phyloP scores from a whole-genome alignment of 1,140 invertebrate genomes.

The Wasmannia auropunctata region DNA sequence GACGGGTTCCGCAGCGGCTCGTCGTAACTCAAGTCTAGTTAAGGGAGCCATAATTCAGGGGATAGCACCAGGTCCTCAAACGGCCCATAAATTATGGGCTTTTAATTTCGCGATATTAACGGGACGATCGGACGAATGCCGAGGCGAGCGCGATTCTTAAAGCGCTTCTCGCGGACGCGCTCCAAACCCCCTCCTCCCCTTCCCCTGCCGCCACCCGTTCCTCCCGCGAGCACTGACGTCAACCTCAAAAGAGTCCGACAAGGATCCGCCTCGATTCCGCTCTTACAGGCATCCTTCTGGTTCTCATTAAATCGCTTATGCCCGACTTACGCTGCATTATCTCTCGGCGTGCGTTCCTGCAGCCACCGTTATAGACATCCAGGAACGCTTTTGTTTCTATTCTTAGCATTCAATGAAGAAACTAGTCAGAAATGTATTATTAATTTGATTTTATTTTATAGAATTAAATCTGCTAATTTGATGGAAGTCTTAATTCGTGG shows the following conservation, averaged over 20 bases:
- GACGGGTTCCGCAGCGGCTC: slow-evolving; percentile 71
- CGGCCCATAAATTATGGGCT: slow-evolving; percentile 83
- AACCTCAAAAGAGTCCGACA: not conserved
- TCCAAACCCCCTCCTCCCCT: not conserved
- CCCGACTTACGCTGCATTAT: not conserved
- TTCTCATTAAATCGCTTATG: slow-evolving; percentile 38
- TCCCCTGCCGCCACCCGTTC: not conserved
- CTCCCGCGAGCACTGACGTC: slow-evolving; percentile 35
- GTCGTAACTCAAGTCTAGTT: slow-evolving; percentile 85
- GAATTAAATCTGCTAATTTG: not conserved
- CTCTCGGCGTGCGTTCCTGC: not conserved
- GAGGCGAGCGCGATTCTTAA: slow-evolving; percentile 54
- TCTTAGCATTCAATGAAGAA: not conserved
- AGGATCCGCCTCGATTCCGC: slow-evolving; percentile 28
- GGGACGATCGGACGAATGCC: slow-evolving; percentile 77
- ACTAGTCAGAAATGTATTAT: not conserved
- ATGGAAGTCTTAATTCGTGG: not conserved
- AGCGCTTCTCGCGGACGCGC: slow-evolving; percentile 33
- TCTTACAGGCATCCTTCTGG: slow-evolving; percentile 17
- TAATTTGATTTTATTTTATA: not conserved
- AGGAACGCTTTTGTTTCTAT: not conserved
- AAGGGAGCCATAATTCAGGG: slow-evolving; percentile 84
- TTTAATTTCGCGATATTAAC: slow-evolving; percentile 84
- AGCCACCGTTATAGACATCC: not conserved
- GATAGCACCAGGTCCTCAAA: slow-evolving; percentile 83